phyloP scores from a whole-genome alignment of 2,797 vertebrate genomes.

The Enteromius trimaculatus region DNA sequence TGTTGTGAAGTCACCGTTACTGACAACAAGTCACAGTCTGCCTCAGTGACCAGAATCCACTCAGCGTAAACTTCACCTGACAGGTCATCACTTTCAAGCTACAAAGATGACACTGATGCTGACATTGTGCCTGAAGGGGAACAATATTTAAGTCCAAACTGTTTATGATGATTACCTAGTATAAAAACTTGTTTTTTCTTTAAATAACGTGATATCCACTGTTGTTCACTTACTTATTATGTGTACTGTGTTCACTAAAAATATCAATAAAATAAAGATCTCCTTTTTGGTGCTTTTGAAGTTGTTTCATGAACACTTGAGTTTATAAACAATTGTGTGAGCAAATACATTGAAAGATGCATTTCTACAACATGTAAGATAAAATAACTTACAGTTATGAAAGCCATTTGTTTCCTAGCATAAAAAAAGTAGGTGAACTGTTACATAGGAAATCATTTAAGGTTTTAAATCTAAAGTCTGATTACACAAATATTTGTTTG shows the following conservation, averaged over 20 bases:
- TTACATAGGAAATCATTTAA: slow-evolving; percentile 3
- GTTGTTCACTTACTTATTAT: background rate
- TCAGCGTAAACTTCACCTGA: background rate
- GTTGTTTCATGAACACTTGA: slow-evolving; percentile 12
- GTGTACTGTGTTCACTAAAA: slow-evolving; percentile 2
- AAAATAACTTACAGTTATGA: slow-evolving; percentile 33
- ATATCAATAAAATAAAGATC: background rate
- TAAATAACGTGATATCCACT: background rate
- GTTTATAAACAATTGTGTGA: slow-evolving; percentile 1
- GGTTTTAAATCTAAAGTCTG: slow-evolving; percentile 27
- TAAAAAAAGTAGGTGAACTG: slow-evolving; percentile 39
- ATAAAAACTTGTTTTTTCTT: background rate
- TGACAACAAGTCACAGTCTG: slow-evolving; percentile 94
- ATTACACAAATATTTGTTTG: background rate
- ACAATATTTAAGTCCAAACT: background rate
- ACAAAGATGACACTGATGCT: background rate
- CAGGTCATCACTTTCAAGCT: background rate
- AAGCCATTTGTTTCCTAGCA: slow-evolving; percentile 51
- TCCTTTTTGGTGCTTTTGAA: background rate
- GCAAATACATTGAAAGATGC: slow-evolving; percentile 22
- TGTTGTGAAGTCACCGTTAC: slow-evolving; percentile 80
- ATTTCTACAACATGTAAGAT: slow-evolving; percentile 17
- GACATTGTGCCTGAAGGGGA: background rate
- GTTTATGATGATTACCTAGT: background rate
- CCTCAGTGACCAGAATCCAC: slow-evolving; percentile 74